These are phyloP conservation scores for Stercorarius parasiticus DNA, from an alignment of 2,113 vertebrate genomes.

Conservation along the genomic window DNA sequence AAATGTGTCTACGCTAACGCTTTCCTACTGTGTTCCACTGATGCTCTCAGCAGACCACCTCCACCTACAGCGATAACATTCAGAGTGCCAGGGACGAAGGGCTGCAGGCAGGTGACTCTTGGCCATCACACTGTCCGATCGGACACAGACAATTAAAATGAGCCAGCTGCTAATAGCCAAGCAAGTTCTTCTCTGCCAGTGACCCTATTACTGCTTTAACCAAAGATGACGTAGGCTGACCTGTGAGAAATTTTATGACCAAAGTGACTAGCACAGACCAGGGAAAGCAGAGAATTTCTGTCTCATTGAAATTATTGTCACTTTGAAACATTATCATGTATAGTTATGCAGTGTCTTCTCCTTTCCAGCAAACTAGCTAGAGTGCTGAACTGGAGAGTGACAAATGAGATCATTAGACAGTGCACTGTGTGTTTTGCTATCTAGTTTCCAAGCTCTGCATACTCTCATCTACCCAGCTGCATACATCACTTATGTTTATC, in stretches of 20 bases:
- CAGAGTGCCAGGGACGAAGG: not conserved
- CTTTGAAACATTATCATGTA: not conserved
- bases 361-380: not conserved
- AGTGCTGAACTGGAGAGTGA: not conserved
- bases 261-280: not conserved
- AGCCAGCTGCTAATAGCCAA: not conserved
- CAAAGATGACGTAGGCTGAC: not conserved
- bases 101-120: not conserved
- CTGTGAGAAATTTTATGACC: not conserved
- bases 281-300: not conserved
- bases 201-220: not conserved
- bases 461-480: not conserved
- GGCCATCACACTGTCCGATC: not conserved
- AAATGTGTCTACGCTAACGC: not conserved
- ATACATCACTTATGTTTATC: not conserved
- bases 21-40: not conserved
- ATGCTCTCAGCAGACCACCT: not conserved
- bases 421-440: not conserved
- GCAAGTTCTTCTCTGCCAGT: not conserved
- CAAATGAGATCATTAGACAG: not conserved
- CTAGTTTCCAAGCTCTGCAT: not conserved
- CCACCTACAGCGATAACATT: not conserved
- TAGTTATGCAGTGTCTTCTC: not conserved
- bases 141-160: not conserved
- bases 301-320: accelerated